A percentile compares a stretch with the other conserved stretches of the same genome.
These are phyloP conservation scores for Pyrochroa serraticornis DNA, from an alignment of 2,888 invertebrate species.

Conservation along the genomic window DNA sequence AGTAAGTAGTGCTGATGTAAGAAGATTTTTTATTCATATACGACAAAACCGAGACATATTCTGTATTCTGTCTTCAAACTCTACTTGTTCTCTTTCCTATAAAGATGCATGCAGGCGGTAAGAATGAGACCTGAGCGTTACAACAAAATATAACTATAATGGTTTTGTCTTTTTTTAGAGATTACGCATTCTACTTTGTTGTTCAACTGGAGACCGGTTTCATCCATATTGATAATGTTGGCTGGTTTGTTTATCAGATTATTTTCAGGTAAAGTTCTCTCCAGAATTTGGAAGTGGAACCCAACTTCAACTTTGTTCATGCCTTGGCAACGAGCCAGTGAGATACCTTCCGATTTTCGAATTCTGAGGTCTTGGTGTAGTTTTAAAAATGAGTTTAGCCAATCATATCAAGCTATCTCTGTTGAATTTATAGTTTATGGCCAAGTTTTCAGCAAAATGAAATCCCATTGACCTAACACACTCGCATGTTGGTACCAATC, in stretches of 20 bases:
- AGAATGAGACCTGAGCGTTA: conserved; percentile 1
- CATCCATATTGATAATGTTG: conserved; percentile 32
- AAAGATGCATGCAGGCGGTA: too few relatives aligned
- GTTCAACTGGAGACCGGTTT: conserved; percentile 31
- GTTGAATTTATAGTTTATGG: too few relatives aligned
- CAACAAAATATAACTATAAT: neutral
- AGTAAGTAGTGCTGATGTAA: neutral
- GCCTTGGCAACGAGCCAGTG: conserved; percentile 10
- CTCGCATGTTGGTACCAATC: conserved; percentile 13
- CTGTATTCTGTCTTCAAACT: neutral
- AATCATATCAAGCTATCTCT: too few relatives aligned
- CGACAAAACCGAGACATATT: neutral
- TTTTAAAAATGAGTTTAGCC: too few relatives aligned
- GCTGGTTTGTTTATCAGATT: conserved; percentile 31
- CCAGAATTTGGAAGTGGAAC: too few relatives aligned
- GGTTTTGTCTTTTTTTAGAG: conserved; percentile 13
- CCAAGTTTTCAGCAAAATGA: conserved; percentile 13
- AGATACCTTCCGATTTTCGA: neutral
- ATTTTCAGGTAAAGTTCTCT: conserved; percentile 24
- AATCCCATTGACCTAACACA: conserved; percentile 10
- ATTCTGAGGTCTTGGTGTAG: neutral
- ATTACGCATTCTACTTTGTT: conserved; percentile 27
- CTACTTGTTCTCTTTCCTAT: too few relatives aligned
- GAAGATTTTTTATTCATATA: neutral
- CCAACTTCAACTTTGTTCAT: conserved; percentile 9